Percentiles rank a stretch among this genome's conserved stretches.
Conservation (phyloP, 2,797 vertebrate genomes). For the Lophius americanus region DNA sequence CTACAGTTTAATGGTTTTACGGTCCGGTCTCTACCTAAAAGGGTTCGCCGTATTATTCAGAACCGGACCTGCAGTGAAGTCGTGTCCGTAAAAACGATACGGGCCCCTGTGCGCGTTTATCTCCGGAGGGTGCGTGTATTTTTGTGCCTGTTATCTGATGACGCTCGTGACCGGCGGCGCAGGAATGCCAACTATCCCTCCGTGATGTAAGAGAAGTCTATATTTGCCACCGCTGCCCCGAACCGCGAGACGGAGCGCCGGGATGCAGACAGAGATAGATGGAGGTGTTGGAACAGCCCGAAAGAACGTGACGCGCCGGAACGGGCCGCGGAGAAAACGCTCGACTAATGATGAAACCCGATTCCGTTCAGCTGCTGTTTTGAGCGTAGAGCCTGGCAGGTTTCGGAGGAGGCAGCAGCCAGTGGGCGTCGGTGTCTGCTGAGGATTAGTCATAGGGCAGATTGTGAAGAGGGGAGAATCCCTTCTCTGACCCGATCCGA, state of each 20-base stretch:
- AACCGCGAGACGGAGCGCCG: slow-evolving; percentile 24
- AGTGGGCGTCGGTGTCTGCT: slow-evolving; percentile 76
- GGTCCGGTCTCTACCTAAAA: neutral
- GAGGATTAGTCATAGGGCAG: slow-evolving; percentile 98
- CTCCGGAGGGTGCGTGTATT: slow-evolving; percentile 42
- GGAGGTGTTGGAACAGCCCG: slow-evolving; percentile 8
- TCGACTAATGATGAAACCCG: neutral
- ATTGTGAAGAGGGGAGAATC: slow-evolving; percentile 88
- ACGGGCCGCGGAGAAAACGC: neutral
- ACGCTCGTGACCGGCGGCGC: slow-evolving; percentile 65
- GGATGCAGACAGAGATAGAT: slow-evolving; percentile 29
- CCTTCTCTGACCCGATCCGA: slow-evolving; percentile 77
- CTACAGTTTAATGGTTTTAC: neutral
- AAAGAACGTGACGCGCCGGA: neutral
- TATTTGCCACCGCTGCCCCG: slow-evolving; percentile 60
- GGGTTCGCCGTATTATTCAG: neutral
- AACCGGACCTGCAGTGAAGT: neutral
- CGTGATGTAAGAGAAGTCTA: slow-evolving; percentile 62
- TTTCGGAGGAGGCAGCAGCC: slow-evolving; percentile 2
- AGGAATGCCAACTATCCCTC: slow-evolving; percentile 69
- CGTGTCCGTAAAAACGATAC: slow-evolving; percentile 17
- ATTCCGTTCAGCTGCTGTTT: slow-evolving; percentile 14
- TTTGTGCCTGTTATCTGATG: slow-evolving; percentile 62
- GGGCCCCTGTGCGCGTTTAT: slow-evolving; percentile 13
- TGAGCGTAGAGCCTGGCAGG: neutral